Conservation (phyloP, 2,888 invertebrate genomes). For the Ectobius pallidus region DNA sequence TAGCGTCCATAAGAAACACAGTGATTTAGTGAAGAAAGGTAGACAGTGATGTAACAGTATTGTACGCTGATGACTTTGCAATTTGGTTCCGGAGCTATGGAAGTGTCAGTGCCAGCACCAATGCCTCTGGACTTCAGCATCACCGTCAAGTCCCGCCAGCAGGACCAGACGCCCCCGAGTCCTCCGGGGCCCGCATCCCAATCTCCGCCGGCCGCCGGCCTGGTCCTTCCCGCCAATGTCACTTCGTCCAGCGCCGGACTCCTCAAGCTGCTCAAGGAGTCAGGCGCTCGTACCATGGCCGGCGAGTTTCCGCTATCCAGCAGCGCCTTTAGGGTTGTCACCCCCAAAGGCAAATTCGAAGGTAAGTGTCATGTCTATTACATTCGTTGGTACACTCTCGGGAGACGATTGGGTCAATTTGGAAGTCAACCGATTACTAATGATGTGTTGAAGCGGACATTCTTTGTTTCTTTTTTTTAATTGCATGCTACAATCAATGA, state of each 20-base stretch:
- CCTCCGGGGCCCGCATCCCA: constrained; percentile 50
- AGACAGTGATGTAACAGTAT: too few species aligned
- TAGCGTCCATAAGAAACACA: too few species aligned
- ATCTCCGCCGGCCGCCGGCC: constrained; percentile 53
- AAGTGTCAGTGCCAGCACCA: constrained; percentile 41
- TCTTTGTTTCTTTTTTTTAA: too few species aligned
- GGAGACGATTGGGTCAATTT: too few species aligned
- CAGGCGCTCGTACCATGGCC: constrained; percentile 7
- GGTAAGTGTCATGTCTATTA: too few species aligned
- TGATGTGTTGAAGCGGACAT: too few species aligned
- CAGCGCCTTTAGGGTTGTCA: constrained; percentile 72
- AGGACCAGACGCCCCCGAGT: constrained; percentile 53
- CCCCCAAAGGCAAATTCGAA: constrained; percentile 64
- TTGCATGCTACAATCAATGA: too few species aligned
- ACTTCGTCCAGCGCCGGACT: constrained; percentile 37
- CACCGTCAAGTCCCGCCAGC: constrained; percentile 50
- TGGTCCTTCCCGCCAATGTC: constrained; percentile 35
- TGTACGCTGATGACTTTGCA: too few species aligned
- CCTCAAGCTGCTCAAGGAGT: constrained; percentile 40
- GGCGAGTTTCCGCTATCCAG: constrained; percentile 25
- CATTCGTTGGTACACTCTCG: too few species aligned
- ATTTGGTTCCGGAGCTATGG: constrained; percentile 39
- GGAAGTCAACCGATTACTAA: too few species aligned
- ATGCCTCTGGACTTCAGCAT: constrained; percentile 70
- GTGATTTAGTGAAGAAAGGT: too few species aligned